Percentiles rank a stretch among this genome's conserved stretches.
Conservation (phyloP, 1,140 invertebrate species). For the Teleogryllus occipitalis region DNA sequence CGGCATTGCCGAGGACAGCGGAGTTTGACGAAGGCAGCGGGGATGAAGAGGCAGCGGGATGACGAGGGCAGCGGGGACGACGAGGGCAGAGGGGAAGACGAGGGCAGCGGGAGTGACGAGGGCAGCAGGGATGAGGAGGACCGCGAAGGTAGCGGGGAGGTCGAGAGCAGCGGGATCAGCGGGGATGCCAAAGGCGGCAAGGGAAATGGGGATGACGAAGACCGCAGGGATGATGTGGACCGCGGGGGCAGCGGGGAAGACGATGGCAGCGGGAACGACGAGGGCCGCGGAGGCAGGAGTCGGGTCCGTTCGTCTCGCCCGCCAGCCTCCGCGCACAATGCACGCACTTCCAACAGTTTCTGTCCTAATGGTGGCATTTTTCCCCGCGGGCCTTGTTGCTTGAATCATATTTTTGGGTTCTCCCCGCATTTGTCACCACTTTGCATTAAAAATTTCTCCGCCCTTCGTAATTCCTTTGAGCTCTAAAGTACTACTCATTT, state of each 20-base stretch:
- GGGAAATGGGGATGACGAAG: too few species aligned
- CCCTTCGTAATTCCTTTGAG: constrained; percentile 3
- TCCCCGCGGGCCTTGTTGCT: neutral
- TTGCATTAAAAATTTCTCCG: neutral
- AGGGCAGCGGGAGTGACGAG: too few species aligned
- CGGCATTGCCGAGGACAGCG: too few species aligned
- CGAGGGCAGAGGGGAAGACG: too few species aligned
- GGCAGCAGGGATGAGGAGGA: too few species aligned
- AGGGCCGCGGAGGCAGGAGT: neutral
- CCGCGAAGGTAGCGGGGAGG: too few species aligned
- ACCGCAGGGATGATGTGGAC: too few species aligned
- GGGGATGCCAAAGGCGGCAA: too few species aligned
- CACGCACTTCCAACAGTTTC: neutral
- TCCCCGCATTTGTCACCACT: neutral
- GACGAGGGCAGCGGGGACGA: too few species aligned
- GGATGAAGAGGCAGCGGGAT: too few species aligned
- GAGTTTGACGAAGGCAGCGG: too few species aligned
- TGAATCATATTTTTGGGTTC: neutral
- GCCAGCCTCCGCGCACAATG: neutral
- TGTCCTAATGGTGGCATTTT: neutral
- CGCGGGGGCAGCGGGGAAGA: neutral
- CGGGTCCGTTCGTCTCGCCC: neutral
- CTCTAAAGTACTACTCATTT: neutral
- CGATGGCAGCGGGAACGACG: neutral
- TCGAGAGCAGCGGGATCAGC: too few species aligned